Percentiles rank a stretch among this genome's conserved stretches.
Conservation (phyloP, 2,888 invertebrate genomes). For the Cephus sareptanus region DNA sequence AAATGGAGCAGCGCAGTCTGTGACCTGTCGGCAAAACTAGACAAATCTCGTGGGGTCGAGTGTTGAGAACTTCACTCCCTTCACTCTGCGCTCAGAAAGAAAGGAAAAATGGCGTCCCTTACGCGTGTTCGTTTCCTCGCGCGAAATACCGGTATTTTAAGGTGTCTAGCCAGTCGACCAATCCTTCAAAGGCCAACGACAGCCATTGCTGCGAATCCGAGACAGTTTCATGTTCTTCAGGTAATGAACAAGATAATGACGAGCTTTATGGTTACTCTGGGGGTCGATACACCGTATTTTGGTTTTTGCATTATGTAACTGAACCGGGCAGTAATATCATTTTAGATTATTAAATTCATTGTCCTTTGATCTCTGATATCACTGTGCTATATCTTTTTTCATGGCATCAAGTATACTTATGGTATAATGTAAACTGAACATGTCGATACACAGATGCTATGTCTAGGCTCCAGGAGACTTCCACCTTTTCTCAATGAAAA, state of each 20-base stretch:
- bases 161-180: conserved; percentile 39
- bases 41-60: neutral
- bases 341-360: neutral
- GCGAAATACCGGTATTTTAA: conserved; percentile 50
- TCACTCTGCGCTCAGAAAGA: neutral
- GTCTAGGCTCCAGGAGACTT: neutral
- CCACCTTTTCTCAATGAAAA: neutral
- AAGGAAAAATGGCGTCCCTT: conserved; percentile 58
- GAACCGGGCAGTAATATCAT: neutral
- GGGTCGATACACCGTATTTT: conserved; percentile 14
- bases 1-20: neutral
- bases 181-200: conserved; percentile 22
- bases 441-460: neutral
- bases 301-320: conserved; percentile 44
- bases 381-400: neutral
- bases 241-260: conserved; percentile 32
- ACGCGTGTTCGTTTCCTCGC: conserved; percentile 51
- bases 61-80: neutral
- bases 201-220: conserved; percentile 30
- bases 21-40: neutral
- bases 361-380: neutral
- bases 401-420: neutral
- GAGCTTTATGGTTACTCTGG: conserved; percentile 10
- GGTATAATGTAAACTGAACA: neutral
- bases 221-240: conserved; percentile 39